Percentiles rank a stretch among this genome's conserved stretches.
Evolutionary conservation across 2,888 invertebrate genomes (phyloP).

Genomic region (Pterostichus madidus): DNA sequence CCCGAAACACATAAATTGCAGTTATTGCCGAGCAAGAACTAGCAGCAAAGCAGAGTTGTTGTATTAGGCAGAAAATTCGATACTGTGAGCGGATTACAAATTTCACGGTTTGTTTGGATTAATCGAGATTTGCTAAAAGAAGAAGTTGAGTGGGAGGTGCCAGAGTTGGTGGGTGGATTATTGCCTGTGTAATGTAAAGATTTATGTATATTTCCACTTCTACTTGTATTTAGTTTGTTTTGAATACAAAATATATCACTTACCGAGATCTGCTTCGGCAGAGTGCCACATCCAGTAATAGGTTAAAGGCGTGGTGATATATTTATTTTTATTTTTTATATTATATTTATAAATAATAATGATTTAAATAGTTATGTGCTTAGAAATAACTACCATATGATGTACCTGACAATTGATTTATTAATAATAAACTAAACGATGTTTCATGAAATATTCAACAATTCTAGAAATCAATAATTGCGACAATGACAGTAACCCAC

Average conservation of each 20-base stretch:
- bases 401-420: conserved; percentile 15
- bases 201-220: background rate
- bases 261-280: no score
- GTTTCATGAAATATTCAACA: conserved; percentile 29
- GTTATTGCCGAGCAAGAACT: background rate
- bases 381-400: background rate
- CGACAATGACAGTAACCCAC: conserved; percentile 12
- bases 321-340: no score
- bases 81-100: conserved; percentile 41
- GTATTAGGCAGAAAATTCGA: conserved; percentile 30
- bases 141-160: conserved; percentile 18
- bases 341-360: background rate
- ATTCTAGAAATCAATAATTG: conserved; percentile 13
- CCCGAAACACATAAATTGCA: conserved; percentile 20
- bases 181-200: conserved; percentile 6
- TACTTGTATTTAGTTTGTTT: no score
- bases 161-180: background rate
- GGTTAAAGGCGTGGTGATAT: no score
- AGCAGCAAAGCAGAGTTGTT: background rate
- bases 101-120: conserved; percentile 44
- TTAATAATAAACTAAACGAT: conserved; percentile 39
- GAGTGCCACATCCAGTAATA: no score
- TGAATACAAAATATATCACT: background rate
- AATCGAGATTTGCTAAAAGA: conserved; percentile 20
- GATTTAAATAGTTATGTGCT: background rate